Percentiles rank a stretch among this genome's conserved stretches.
Conservation (phyloP, 2,797 vertebrate genomes). For the Sorex maritimensis region DNA sequence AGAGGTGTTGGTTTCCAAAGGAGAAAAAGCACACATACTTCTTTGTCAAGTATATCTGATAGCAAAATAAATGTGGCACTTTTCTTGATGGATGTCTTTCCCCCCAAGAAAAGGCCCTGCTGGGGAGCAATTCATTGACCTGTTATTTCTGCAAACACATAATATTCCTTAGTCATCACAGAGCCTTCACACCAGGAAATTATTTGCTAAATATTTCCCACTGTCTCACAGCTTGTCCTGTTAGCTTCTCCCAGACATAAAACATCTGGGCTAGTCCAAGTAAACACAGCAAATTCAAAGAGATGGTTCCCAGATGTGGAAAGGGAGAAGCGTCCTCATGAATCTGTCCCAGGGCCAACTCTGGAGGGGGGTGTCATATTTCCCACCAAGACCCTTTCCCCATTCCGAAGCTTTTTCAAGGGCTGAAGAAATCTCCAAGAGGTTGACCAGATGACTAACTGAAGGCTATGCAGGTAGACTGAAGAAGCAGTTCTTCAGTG, state of each 20-base stretch:
- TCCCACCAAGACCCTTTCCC: conserved; percentile 55
- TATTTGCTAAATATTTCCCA: conserved; percentile 80
- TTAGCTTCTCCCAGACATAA: conserved; percentile 68
- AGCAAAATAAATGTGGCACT: conserved; percentile 74
- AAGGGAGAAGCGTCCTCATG: conserved; percentile 58
- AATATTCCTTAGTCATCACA: conserved; percentile 67
- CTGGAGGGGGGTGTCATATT: neutral
- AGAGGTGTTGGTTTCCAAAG: conserved; percentile 31
- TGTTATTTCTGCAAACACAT: conserved; percentile 63
- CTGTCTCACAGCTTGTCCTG: conserved; percentile 64
- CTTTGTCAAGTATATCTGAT: conserved; percentile 43
- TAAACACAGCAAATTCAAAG: conserved; percentile 63
- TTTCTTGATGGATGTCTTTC: conserved; percentile 64
- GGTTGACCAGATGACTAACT: conserved; percentile 74
- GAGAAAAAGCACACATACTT: conserved; percentile 48
- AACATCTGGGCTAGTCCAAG: conserved; percentile 64
- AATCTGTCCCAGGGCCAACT: conserved; percentile 59
- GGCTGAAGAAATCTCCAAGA: conserved; percentile 56
- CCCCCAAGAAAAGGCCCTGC: conserved; percentile 62
- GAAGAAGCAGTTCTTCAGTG: neutral
- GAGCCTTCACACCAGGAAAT: conserved; percentile 67
- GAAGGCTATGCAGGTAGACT: neutral
- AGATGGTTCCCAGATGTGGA: conserved; percentile 72
- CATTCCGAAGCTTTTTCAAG: conserved; percentile 67
- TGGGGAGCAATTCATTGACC: conserved; percentile 54